A percentile compares a stretch with the other conserved stretches of the same genome.
Conservation (phyloP, 2,888 invertebrate genomes). For the Lasioglossum zephyrum region DNA sequence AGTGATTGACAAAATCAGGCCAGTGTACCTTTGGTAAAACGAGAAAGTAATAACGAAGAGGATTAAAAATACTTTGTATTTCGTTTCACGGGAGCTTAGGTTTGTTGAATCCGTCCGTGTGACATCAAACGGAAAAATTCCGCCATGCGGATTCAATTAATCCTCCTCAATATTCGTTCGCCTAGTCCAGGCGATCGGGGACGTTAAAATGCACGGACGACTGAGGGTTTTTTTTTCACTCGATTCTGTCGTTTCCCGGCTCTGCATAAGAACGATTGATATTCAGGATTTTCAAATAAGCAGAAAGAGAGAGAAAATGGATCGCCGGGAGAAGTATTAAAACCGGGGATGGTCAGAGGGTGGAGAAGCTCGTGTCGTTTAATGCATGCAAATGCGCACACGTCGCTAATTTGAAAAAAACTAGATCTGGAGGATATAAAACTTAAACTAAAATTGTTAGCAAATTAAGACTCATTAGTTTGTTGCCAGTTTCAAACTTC, state of each 20-base stretch:
- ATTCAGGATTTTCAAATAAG: slow-evolving; percentile 52
- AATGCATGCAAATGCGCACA: slow-evolving; percentile 70
- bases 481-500: not conserved
- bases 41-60: not conserved
- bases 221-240: slow-evolving; percentile 21
- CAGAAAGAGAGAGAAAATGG: not conserved
- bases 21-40: not conserved
- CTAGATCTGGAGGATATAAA: slow-evolving; percentile 63
- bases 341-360: not conserved
- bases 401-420: slow-evolving; percentile 72
- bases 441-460: not conserved
- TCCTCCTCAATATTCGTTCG: slow-evolving; percentile 62
- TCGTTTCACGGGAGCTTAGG: slow-evolving; percentile 17
- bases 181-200: not conserved
- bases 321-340: not conserved
- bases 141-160: slow-evolving; percentile 69
- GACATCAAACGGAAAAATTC: slow-evolving; percentile 53
- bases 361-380: slow-evolving; percentile 25
- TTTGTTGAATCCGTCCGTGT: slow-evolving; percentile 48
- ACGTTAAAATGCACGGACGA: slow-evolving; percentile 62
- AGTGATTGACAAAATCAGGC: not conserved
- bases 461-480: not conserved
- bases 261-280: slow-evolving; percentile 54
- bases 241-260: slow-evolving; percentile 14
- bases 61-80: slow-evolving; percentile 9